phyloP scores from a whole-genome alignment of 2,113 vertebrate species.

The Otus sunia region DNA sequence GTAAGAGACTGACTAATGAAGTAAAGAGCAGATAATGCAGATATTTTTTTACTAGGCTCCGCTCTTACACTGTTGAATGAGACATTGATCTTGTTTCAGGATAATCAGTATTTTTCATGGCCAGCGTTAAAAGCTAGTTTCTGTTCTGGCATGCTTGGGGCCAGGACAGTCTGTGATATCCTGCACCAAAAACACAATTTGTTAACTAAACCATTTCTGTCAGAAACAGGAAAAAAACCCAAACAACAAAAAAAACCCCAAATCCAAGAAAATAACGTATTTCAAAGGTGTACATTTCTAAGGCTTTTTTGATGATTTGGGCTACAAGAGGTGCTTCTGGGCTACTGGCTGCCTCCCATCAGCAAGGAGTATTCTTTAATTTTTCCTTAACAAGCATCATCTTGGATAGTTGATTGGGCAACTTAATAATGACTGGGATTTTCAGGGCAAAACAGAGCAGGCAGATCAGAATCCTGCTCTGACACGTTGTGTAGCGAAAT shows the following conservation, averaged over 20 bases:
- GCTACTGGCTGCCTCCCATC: not conserved
- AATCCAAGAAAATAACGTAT: not conserved
- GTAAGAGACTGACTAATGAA: not conserved
- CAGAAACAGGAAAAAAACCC: not conserved
- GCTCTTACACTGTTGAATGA: not conserved
- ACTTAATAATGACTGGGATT: not conserved
- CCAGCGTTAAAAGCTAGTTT: not conserved
- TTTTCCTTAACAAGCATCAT: not conserved
- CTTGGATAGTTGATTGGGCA: not conserved
- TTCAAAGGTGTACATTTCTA: not conserved
- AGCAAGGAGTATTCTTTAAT: not conserved
- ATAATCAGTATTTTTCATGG: not conserved
- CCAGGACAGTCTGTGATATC: not conserved
- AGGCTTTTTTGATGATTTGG: not conserved
- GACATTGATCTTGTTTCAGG: not conserved
- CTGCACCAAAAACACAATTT: not conserved
- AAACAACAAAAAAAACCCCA: not conserved
- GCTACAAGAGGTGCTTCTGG: not conserved
- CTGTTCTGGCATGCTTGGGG: not conserved
- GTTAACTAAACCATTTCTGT: not conserved
- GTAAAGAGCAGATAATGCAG: not conserved
- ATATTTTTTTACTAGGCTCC: not conserved
- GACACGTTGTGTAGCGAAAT: rapidly evolving
- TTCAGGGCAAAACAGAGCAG: not conserved
- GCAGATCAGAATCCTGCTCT: not conserved